Conservation (phyloP, 2,797 vertebrate genomes). For the Crocidura indochinensis region DNA sequence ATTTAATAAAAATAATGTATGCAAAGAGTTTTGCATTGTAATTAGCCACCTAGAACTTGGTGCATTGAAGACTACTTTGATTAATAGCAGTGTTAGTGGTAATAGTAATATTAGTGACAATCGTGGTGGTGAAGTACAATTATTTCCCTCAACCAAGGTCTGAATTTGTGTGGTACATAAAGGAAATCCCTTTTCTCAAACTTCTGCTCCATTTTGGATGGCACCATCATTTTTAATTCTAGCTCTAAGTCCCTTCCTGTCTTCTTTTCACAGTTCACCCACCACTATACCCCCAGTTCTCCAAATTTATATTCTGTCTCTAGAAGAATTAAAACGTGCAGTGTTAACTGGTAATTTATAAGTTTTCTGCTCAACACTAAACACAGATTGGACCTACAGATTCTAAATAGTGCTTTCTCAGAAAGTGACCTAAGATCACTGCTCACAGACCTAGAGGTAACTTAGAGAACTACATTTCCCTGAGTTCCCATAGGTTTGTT, state of each 20-base stretch:
- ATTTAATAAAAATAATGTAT: conserved; percentile 29
- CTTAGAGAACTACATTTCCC: neutral
- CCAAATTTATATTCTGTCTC: conserved; percentile 1
- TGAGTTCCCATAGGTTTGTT: neutral
- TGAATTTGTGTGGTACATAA: neutral
- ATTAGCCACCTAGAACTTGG: neutral
- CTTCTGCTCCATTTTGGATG: neutral
- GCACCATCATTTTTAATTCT: neutral
- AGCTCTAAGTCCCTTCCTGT: neutral
- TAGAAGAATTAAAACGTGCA: neutral
- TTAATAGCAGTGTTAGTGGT: neutral
- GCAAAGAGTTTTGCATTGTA: neutral
- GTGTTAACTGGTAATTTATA: neutral
- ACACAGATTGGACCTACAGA: neutral
- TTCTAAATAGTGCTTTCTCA: neutral
- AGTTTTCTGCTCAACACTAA: conserved; percentile 6
- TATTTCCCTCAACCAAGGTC: neutral
- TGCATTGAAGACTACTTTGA: neutral
- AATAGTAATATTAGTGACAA: neutral
- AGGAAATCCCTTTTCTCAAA: neutral
- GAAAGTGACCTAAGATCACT: neutral
- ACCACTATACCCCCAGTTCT: neutral
- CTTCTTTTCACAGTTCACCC: neutral
- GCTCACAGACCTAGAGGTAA: neutral
- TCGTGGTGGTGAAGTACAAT: no score